These are phyloP conservation scores for Merluccius polli DNA, from an alignment of 2,797 vertebrate genomes.

Conservation along the genomic window DNA sequence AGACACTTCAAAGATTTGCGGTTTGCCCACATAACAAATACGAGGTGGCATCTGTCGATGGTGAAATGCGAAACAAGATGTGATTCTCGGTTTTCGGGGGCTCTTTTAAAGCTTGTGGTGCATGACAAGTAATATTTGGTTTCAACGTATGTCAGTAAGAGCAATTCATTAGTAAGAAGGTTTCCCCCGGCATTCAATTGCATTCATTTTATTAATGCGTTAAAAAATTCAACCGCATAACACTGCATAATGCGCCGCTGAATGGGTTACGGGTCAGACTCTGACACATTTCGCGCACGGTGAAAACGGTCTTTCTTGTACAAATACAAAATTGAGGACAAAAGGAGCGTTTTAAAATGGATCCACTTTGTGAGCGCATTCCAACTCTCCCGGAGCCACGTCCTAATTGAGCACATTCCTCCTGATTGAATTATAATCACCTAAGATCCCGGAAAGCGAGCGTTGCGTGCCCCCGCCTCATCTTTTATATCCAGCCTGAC, in stretches of 20 bases:
- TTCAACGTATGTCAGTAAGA: background rate
- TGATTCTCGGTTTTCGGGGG: background rate
- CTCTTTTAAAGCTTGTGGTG: background rate
- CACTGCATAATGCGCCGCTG: too few species aligned
- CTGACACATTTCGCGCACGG: background rate
- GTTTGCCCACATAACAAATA: slow-evolving; percentile 26
- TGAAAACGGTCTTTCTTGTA: background rate
- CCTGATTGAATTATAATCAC: slow-evolving; percentile 37
- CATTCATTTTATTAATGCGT: too few species aligned
- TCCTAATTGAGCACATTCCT: slow-evolving; percentile 33
- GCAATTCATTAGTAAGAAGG: background rate
- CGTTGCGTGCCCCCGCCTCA: slow-evolving; percentile 7
- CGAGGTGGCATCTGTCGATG: slow-evolving; percentile 17
- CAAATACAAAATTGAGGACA: background rate
- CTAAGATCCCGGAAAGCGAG: slow-evolving; percentile 26
- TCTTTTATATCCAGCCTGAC: slow-evolving; percentile 3
- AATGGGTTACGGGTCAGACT: background rate
- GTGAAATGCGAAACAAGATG: slow-evolving; percentile 7
- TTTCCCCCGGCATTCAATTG: background rate
- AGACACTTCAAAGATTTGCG: slow-evolving; percentile 27
- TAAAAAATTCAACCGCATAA: too few species aligned
- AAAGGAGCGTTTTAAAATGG: slow-evolving; percentile 3
- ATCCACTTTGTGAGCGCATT: slow-evolving; percentile 22
- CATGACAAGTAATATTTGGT: background rate
- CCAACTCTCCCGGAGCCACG: slow-evolving; percentile 21